phyloP scores from a whole-genome alignment of 2,113 vertebrate genomes.

The Cnemophilus loriae region DNA sequence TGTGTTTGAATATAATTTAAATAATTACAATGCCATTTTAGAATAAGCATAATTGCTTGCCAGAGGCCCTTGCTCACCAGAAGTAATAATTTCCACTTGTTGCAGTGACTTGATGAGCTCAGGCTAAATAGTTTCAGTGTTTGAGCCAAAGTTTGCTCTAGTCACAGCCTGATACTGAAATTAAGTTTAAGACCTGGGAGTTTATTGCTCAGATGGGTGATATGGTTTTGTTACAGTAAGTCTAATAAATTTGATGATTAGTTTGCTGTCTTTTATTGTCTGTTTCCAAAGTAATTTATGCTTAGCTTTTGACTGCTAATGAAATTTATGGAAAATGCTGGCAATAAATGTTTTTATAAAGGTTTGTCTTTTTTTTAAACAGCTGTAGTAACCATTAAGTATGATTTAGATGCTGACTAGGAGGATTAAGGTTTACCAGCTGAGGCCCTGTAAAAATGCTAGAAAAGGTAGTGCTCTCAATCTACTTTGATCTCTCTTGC shows the following conservation, averaged over 20 bases:
- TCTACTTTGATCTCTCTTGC: background rate
- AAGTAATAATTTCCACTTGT: constrained; percentile 22
- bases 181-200: constrained; percentile 12
- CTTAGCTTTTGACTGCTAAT: background rate
- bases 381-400: background rate
- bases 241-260: constrained; percentile 34
- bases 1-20: constrained; percentile 21
- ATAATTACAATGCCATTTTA: constrained; percentile 29
- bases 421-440: background rate
- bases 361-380: background rate
- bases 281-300: background rate
- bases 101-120: background rate
- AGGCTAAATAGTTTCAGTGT: background rate
- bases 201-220: constrained; percentile 20
- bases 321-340: background rate
- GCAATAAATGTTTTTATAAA: background rate
- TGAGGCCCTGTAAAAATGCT: background rate
- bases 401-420: background rate
- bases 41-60: constrained; percentile 1
- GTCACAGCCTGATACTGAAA: background rate
- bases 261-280: background rate
- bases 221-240: background rate
- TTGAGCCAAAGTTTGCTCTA: background rate
- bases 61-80: background rate
- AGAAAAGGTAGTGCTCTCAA: background rate